Conservation (phyloP, 2,113 vertebrate genomes). For the Ophiodon elongatus region DNA sequence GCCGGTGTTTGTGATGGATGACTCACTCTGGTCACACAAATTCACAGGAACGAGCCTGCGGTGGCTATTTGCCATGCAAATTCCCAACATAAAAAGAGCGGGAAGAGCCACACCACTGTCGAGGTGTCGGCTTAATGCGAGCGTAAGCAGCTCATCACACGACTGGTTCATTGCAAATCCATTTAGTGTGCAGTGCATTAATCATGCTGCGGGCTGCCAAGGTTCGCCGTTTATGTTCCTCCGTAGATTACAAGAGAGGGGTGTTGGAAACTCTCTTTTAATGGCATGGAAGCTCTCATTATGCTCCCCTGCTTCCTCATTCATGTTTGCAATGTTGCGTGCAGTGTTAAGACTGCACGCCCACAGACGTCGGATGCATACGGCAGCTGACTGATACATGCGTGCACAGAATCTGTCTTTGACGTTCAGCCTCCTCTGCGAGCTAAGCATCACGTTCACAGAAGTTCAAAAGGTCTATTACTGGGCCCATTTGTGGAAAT, state of each 20-base stretch:
- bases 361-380: conserved; percentile 18
- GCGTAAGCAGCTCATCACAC: conserved; percentile 79
- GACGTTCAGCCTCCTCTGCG: conserved; percentile 14
- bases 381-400: conserved; percentile 17
- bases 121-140: conserved; percentile 69
- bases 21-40: conserved; percentile 33
- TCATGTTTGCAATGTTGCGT: conserved; percentile 30
- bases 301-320: conserved; percentile 37
- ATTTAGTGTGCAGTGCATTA: conserved; percentile 80
- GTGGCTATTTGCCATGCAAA: conserved; percentile 65
- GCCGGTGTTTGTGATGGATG: conserved; percentile 38
- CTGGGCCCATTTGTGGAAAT: conserved; percentile 56
- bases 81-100: conserved; percentile 52
- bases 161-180: conserved; percentile 82
- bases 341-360: conserved; percentile 23
- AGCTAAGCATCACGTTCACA: conserved; percentile 36
- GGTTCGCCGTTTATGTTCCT: conserved; percentile 65
- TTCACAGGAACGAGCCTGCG: conserved; percentile 24
- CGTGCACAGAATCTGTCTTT: conserved; percentile 13
- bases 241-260: conserved; percentile 64
- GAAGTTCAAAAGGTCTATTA: conserved; percentile 64
- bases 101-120: conserved; percentile 42
- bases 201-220: conserved; percentile 76
- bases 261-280: conserved; percentile 66
- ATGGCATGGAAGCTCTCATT: conserved; percentile 61